These are phyloP conservation scores for Drosophila birchii DNA, from an alignment of 2,888 invertebrate species.

Conservation along the genomic window DNA sequence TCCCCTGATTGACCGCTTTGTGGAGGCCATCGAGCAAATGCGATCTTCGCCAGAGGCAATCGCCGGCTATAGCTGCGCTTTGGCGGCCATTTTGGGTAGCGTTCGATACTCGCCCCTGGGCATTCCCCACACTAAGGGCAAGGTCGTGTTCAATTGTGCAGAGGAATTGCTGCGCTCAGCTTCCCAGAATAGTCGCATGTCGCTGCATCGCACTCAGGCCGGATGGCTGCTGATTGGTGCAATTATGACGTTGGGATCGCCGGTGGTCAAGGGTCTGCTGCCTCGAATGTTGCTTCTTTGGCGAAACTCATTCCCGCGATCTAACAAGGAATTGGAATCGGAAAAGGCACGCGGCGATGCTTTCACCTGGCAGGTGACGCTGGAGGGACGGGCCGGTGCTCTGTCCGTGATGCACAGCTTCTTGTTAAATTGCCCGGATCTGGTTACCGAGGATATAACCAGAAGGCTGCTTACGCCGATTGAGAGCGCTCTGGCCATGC, in stretches of 20 bases:
- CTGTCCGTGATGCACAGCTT: conserved; percentile 98
- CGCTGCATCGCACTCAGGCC: conserved; percentile 97
- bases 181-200: conserved; percentile 97
- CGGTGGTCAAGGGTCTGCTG: conserved; percentile 95
- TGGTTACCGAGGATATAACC: conserved; percentile 96
- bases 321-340: conserved; percentile 97
- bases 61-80: conserved; percentile 95
- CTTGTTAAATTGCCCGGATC: conserved; percentile 94
- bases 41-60: conserved; percentile 95
- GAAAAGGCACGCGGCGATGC: conserved; percentile 98
- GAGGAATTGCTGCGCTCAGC: conserved; percentile 98
- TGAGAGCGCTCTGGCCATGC: conserved; percentile 97
- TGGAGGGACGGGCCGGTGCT: conserved; percentile 98
- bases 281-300: conserved; percentile 97
- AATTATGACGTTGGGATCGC: conserved; percentile 96
- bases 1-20: conserved; percentile 95
- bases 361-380: conserved; percentile 99
- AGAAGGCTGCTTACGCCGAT: conserved; percentile 95
- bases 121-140: conserved; percentile 98
- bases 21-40: conserved; percentile 94
- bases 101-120: conserved; percentile 95
- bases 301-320: conserved; percentile 99
- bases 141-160: conserved; percentile 98
- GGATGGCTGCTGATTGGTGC: conserved; percentile 99
- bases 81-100: conserved; percentile 97